Evolutionary conservation across 2,797 vertebrate species (phyloP).

Genomic region (Prunella strophiata): DNA sequence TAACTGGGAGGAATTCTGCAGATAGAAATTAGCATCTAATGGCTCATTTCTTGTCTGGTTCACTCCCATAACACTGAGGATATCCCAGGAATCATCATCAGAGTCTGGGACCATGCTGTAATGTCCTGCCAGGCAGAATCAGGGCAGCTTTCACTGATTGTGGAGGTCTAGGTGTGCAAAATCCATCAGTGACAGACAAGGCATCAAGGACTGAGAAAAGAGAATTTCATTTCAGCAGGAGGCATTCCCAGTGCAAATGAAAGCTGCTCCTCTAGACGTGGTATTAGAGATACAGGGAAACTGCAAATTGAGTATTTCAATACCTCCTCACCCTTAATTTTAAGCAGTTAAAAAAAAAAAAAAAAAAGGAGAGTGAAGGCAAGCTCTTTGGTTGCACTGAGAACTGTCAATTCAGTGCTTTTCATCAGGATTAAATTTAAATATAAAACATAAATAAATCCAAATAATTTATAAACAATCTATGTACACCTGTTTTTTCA

Average conservation of each 20-base stretch:
- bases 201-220: constrained; percentile 21
- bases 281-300: constrained; percentile 3
- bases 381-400: background rate
- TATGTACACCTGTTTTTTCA: background rate
- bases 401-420: background rate
- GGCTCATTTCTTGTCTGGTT: background rate
- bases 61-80: background rate
- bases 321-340: constrained; percentile 7
- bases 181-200: constrained; percentile 32
- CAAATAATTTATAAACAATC: background rate
- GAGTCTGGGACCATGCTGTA: background rate
- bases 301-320: constrained; percentile 60
- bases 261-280: constrained; percentile 18
- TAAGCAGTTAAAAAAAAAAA: background rate
- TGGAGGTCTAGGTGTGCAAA: constrained; percentile 53
- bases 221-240: constrained; percentile 51
- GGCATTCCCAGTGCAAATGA: constrained; percentile 51
- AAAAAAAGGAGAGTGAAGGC: constrained; percentile 10
- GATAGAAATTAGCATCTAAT: background rate
- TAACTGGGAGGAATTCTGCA: background rate
- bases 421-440: background rate
- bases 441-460: background rate
- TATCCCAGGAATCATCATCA: background rate
- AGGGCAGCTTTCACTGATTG: background rate
- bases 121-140: background rate